Conservation (phyloP, 2,113 vertebrate genomes). For the Trachemys scripta region DNA sequence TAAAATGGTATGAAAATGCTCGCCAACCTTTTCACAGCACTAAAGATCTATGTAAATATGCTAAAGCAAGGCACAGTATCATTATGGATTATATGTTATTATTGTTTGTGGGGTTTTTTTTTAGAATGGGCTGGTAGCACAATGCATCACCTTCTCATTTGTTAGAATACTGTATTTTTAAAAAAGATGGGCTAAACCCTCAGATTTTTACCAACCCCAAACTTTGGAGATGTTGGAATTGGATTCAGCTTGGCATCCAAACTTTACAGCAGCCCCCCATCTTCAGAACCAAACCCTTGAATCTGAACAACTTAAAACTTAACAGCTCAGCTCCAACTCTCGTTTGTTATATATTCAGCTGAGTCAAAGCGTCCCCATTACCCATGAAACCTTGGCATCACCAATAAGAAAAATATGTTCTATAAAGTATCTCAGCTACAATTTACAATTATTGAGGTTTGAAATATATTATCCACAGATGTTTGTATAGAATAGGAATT, state of each 20-base stretch:
- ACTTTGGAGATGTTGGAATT: neutral
- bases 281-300: neutral
- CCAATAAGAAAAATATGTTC: neutral
- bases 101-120: neutral
- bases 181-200: neutral
- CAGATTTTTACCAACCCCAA: neutral
- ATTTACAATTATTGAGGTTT: neutral
- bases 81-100: neutral
- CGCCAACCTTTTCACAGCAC: neutral
- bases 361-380: neutral
- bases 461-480: neutral
- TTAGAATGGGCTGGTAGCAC: neutral
- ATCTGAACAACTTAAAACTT: neutral
- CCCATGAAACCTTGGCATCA: neutral
- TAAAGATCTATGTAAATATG: neutral
- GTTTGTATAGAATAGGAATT: neutral
- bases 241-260: neutral
- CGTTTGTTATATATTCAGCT: neutral
- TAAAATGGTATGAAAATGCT: conserved; percentile 30
- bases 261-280: neutral
- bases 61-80: neutral
- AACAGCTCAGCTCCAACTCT: neutral
- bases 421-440: neutral
- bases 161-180: neutral
- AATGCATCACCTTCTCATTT: neutral